A percentile compares a stretch with the other conserved stretches of the same genome.
phyloP scores from a whole-genome alignment of 1,140 invertebrate species.

The Lucilia sericata region DNA sequence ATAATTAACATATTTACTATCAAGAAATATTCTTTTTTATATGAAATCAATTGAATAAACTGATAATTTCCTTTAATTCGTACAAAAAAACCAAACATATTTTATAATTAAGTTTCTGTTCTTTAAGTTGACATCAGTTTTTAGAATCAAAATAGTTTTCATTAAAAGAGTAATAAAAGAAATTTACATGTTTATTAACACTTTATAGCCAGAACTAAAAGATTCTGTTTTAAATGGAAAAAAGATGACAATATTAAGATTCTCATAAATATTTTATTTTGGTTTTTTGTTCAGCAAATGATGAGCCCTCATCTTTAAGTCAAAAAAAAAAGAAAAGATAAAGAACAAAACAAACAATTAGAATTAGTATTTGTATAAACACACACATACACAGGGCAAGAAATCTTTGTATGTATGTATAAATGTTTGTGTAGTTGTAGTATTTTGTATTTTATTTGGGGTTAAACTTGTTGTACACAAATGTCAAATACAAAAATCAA shows the following conservation, averaged over 20 bases:
- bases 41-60: too few relatives aligned
- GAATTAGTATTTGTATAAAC: not conserved
- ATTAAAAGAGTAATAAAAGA: slow-evolving; percentile 10
- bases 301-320: not conserved
- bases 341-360: not conserved
- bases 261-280: too few relatives aligned
- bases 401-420: not conserved
- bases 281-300: not conserved
- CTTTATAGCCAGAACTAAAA: not conserved
- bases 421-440: not conserved
- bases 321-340: not conserved
- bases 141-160: too few relatives aligned
- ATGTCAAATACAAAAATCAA: slow-evolving; percentile 42
- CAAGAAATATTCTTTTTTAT: too few relatives aligned
- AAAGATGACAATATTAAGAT: too few relatives aligned
- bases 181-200: slow-evolving; percentile 13
- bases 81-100: too few relatives aligned
- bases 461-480: slow-evolving; percentile 39
- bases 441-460: not conserved
- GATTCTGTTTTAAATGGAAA: too few relatives aligned
- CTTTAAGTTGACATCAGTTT: too few relatives aligned
- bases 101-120: too few relatives aligned
- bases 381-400: too few relatives aligned
- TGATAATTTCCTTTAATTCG: too few relatives aligned
- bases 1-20: too few relatives aligned